phyloP scores from a whole-genome alignment of 2,113 vertebrate species.

The Gallinago media region DNA sequence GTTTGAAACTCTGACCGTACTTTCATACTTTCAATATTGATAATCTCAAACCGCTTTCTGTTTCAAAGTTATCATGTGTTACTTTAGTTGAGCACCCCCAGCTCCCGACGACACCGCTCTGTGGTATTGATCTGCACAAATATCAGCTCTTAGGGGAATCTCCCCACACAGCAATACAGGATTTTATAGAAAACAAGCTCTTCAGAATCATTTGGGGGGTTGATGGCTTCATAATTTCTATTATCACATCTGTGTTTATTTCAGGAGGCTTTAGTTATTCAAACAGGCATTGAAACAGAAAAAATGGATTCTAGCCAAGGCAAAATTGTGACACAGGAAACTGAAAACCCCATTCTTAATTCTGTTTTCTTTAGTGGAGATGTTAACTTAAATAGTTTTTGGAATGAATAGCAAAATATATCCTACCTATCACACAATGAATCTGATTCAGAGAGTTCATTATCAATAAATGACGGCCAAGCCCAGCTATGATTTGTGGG shows the following conservation, averaged over 20 bases:
- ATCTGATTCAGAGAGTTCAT: not conserved
- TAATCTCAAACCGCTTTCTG: not conserved
- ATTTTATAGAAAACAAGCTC: not conserved
- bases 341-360: not conserved
- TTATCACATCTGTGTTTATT: not conserved
- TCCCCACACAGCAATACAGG: not conserved
- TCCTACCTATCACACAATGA: not conserved
- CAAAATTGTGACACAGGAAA: not conserved
- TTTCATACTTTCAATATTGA: conserved; percentile 38
- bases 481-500: not conserved
- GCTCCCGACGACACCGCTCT: not conserved
- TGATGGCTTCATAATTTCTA: not conserved
- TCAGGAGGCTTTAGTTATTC: not conserved
- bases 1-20: conserved; percentile 36
- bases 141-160: not conserved
- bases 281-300: not conserved
- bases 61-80: not conserved
- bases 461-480: conserved; percentile 1
- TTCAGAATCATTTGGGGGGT: not conserved
- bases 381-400: not conserved
- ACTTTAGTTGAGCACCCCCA: not conserved
- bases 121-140: not conserved
- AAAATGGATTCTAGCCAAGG: not conserved
- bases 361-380: not conserved
- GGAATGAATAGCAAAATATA: not conserved